Base-by-base conservation (phyloP, 2,888 invertebrate genomes). In the Leistus spinibarbis region DNA sequence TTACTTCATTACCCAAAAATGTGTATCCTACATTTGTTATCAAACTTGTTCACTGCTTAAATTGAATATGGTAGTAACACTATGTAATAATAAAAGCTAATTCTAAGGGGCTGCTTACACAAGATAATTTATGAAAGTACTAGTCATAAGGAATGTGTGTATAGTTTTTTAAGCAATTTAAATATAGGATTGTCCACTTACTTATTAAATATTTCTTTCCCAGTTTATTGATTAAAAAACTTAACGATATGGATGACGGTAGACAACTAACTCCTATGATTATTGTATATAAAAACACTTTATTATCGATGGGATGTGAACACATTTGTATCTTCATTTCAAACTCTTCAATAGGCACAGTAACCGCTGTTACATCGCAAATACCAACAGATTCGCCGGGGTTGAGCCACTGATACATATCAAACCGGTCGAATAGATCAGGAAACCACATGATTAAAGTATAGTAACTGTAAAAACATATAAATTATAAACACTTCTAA, bases 391-490 rank as follows among this genome's bases (percentile, higher is more conserved):
- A 84, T 10, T 82, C 83, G 13, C 85, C 85, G 0, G 84, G 83
- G 81, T 87, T 85, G 62, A 85, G 78, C 3, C 83, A 82, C 13
- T 87, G 84, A 82, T 86, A 90, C 83, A 88, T 87, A 69, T 88
- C 88, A 84, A 89, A 90, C 77, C 91, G 82, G 84, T 89, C 89
- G 82, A 92, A 92, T 76, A 92, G 86, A 80, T 91, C 91, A 62
- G 91, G 91, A 83, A 92, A 91, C 92, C 92, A 92, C 89, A 92
- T 89, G 86, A 89, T 88, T 77, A 90, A 82, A 0, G 90, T 90
- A 82, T 89, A 90, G 82, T 90, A 90, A 79, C 90, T 90, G 82
- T 4, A 82, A 84, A 75, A 57, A 62, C 67, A 68, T 20, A 19
- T 17, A 63, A 9, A 54, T 22, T 16, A 19, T 76, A 24, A 60